Evolutionary conservation across 2,888 invertebrate species (phyloP), one percentile per base, ranked within the genome.

Genomic region (Aleiodes alternator): DNA sequence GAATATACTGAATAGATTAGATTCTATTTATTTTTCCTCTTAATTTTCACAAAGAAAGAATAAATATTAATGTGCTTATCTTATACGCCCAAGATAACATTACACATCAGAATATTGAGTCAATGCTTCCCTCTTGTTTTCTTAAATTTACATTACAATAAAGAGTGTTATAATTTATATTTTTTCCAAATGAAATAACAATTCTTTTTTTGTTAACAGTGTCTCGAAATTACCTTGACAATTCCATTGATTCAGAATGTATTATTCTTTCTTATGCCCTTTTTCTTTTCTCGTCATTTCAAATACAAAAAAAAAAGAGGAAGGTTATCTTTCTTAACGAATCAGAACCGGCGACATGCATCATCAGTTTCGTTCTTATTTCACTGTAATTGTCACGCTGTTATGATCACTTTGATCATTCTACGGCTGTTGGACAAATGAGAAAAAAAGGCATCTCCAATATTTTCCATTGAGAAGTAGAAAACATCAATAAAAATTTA

Each of bases 401-500:
- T 59, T 59, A 31, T 59, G 59, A 59, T 59, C 59, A 59, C 59
- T 59, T 59, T 59, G 59, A 59, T 59, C 34, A 34, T 34, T 29
- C n/a, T 4, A 59, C 23, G 16, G 14, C 12, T 6, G 16, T 53
- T 53, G 14, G 53, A 53, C 53, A 53, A 53, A 53, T 16, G 16
- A 16, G 53, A 43, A 43, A 34, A 43, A 43, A 43, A 43, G 2
- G 43, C 11, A 43, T 43, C 43, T 9, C 43, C 3, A 0, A 34
- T 34, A 43, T 43, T 11, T 43, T 43, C 11, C 11, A 43, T 43
- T 8, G 43, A 43, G 43, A 11, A 8, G 9, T 43, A 16, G 14
- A 16, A 53, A 53, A 53, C 1, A 3, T 4, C n/a, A 14, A 4
- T n/a, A 53, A 53, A 53, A 43, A 43, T 38, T 38, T 38, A 43